A percentile compares a stretch with the other conserved stretches of the same genome.
Conservation (phyloP, 1,140 invertebrate genomes). For the Drosophila suzukii region DNA sequence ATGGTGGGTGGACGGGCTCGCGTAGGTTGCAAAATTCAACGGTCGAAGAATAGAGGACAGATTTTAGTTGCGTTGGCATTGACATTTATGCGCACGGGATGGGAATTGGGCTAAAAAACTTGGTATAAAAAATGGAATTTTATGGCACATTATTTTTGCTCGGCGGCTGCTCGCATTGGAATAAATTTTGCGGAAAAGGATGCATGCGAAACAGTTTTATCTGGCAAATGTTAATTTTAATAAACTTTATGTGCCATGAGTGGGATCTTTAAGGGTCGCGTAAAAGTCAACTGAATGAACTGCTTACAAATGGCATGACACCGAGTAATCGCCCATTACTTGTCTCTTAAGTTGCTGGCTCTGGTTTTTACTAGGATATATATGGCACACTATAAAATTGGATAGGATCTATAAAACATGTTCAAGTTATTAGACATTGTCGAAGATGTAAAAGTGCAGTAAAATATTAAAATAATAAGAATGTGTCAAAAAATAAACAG, state of each 20-base stretch:
- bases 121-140: constrained; percentile 30
- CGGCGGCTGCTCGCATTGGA: constrained; percentile 21
- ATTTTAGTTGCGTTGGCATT: constrained; percentile 57
- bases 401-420: no score
- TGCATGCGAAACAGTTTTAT: constrained; percentile 24
- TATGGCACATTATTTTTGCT: constrained; percentile 46
- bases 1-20: background rate
- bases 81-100: constrained; percentile 48
- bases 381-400: background rate
- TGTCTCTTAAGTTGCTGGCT: background rate
- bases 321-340: background rate
- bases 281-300: constrained; percentile 36
- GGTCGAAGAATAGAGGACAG: background rate
- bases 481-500: no score
- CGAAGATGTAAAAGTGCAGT: no score
- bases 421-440: no score
- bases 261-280: constrained; percentile 17
- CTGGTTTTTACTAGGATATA: background rate
- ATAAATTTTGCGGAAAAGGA: constrained; percentile 51
- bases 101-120: constrained; percentile 9
- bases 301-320: constrained; percentile 30
- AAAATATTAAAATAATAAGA: no score
- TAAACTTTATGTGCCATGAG: constrained; percentile 28
- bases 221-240: constrained; percentile 34
- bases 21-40: constrained; percentile 11